These are phyloP conservation scores for Nemopilema nomurai DNA, from an alignment of 30 jellyfish, hydroid and myxozoan genomes.

Conservation along the genomic window DNA sequence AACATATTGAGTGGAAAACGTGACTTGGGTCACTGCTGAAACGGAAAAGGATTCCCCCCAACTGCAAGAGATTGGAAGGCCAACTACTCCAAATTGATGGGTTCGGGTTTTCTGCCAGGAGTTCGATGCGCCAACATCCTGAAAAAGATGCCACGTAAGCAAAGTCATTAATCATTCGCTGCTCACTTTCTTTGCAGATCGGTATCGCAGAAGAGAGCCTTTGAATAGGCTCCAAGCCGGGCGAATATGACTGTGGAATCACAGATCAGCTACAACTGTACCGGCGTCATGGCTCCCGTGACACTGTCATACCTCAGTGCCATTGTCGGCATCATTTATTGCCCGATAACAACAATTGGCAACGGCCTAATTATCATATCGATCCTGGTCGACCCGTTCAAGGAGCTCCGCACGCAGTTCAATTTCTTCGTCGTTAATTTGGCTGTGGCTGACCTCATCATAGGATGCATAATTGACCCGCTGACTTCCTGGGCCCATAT, in stretches of 20 bases:
- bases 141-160: not conserved
- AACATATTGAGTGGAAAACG: no score
- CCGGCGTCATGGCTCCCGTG: slow-evolving; percentile 50
- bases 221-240: not conserved
- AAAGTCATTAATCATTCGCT: not conserved
- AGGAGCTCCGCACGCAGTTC: slow-evolving; percentile 69
- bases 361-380: slow-evolving; percentile 55
- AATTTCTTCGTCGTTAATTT: slow-evolving; percentile 60
- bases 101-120: no score
- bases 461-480: slow-evolving; percentile 58
- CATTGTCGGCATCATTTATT: slow-evolving; percentile 17
- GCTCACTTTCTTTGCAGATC: not conserved
- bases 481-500: slow-evolving; percentile 55
- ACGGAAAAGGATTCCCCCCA: no score
- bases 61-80: no score
- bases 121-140: not conserved
- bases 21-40: no score
- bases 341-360: slow-evolving; percentile 58
- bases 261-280: slow-evolving; percentile 51
- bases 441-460: slow-evolving; percentile 67
- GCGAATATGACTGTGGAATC: slow-evolving; percentile 41
- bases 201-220: not conserved
- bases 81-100: no score
- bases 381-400: slow-evolving; percentile 50
- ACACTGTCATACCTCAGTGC: slow-evolving; percentile 51